phyloP scores from a whole-genome alignment of 92 coral and sea anemone genomes.

The Meandrina meandrites region DNA sequence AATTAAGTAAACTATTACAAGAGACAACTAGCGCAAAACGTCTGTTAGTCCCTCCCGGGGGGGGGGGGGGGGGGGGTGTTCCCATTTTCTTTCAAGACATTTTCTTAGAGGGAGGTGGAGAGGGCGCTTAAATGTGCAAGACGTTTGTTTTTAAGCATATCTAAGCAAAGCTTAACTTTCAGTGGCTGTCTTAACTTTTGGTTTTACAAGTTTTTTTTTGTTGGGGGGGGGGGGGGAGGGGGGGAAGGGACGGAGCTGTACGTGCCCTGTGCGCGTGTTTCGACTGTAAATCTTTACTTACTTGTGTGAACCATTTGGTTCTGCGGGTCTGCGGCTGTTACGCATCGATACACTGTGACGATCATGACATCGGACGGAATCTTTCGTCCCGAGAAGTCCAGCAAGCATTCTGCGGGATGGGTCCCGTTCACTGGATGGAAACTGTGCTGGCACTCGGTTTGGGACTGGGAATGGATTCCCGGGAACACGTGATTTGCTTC shows the following conservation, averaged over 20 bases:
- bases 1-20: neutral
- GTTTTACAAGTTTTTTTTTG: too few species aligned
- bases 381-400: conserved; percentile 45
- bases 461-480: conserved; percentile 55
- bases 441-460: conserved; percentile 53
- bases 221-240: too few species aligned
- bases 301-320: neutral
- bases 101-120: too few species aligned
- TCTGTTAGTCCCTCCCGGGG: too few species aligned
- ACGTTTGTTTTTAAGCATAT: too few species aligned
- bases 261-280: too few species aligned
- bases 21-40: neutral
- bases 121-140: too few species aligned
- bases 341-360: conserved; percentile 58
- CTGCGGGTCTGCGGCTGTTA: conserved; percentile 10
- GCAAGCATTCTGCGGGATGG: conserved; percentile 47
- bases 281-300: conserved; percentile 1
- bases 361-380: conserved; percentile 50
- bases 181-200: too few species aligned
- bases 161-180: too few species aligned
- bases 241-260: too few species aligned
- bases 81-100: too few species aligned
- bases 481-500: conserved; percentile 57
- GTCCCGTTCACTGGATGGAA: conserved; percentile 19
- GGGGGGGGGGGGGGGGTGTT: too few species aligned